These are phyloP conservation scores for Chelonus formosanus DNA, from an alignment of 2,888 invertebrate species.

Conservation along the genomic window DNA sequence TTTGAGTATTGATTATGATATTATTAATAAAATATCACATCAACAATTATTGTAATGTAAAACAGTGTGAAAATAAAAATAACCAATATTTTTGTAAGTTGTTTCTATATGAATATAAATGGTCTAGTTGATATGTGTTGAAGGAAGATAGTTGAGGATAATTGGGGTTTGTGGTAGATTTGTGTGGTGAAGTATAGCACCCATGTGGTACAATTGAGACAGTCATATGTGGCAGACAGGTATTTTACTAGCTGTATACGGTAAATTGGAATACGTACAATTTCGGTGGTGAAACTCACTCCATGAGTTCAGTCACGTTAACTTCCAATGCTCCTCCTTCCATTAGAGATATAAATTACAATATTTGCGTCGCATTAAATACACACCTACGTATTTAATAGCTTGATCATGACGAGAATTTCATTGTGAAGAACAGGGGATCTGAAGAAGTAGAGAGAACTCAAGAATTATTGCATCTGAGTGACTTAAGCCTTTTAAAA, in stretches of 20 bases:
- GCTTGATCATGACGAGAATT: slow-evolving; percentile 26
- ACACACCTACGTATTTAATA: slow-evolving; percentile 23
- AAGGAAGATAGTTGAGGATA: background rate
- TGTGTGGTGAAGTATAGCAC: background rate
- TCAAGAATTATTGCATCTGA: slow-evolving; percentile 20
- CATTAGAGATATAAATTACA: slow-evolving; percentile 23
- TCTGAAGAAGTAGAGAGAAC: background rate
- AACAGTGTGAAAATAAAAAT: slow-evolving; percentile 23
- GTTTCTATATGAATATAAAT: background rate
- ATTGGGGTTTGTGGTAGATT: background rate
- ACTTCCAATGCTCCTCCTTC: slow-evolving; percentile 7
- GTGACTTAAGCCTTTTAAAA: slow-evolving; percentile 1
- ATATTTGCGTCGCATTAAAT: slow-evolving; percentile 28
- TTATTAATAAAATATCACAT: background rate
- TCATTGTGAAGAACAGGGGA: slow-evolving; percentile 7
- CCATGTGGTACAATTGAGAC: background rate
- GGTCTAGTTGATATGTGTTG: background rate
- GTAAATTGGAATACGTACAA: slow-evolving; percentile 7
- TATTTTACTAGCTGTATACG: background rate
- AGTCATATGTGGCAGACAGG: slow-evolving; percentile 8
- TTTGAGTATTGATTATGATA: too few species aligned
- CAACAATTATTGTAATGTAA: slow-evolving; percentile 14
- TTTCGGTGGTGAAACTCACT: slow-evolving; percentile 1
- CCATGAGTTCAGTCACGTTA: slow-evolving; percentile 22
- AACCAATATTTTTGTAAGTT: slow-evolving; percentile 31